Percentiles rank a stretch among this genome's conserved stretches.
Conservation (phyloP, 2,797 vertebrate genomes). For the Varecia variegata region DNA sequence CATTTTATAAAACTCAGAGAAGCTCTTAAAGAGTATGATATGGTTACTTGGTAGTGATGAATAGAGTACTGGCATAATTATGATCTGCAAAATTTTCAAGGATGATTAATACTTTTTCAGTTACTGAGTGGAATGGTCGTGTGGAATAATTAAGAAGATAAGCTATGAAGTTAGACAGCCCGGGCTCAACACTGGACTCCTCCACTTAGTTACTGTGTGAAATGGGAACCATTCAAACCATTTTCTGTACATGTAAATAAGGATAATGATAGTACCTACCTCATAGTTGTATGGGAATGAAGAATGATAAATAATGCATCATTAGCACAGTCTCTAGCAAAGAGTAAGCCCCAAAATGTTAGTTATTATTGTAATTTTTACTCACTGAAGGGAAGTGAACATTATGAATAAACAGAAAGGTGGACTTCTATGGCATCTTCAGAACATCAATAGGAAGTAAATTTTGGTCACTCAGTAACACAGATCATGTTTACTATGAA, state of each 20-base stretch:
- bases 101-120: not conserved
- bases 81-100: not conserved
- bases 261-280: not conserved
- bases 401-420: not conserved
- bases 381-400: not conserved
- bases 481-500: not conserved
- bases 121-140: not conserved
- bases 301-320: not conserved
- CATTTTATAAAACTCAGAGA: conserved; percentile 38
- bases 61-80: not conserved
- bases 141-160: not conserved
- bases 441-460: not conserved
- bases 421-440: not conserved
- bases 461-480: not conserved
- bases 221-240: not conserved
- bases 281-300: not conserved
- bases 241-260: not conserved
- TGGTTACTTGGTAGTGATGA: conserved; percentile 34
- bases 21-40: not conserved
- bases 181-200: not conserved
- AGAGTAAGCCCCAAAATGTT: not conserved
- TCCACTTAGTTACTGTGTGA: not conserved
- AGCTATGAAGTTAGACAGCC: not conserved
- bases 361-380: not conserved
- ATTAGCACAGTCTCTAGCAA: not conserved